These are phyloP conservation scores for Speoplatyrhinus poulsoni DNA, from an alignment of 2,113 vertebrate species.

Conservation along the genomic window DNA sequence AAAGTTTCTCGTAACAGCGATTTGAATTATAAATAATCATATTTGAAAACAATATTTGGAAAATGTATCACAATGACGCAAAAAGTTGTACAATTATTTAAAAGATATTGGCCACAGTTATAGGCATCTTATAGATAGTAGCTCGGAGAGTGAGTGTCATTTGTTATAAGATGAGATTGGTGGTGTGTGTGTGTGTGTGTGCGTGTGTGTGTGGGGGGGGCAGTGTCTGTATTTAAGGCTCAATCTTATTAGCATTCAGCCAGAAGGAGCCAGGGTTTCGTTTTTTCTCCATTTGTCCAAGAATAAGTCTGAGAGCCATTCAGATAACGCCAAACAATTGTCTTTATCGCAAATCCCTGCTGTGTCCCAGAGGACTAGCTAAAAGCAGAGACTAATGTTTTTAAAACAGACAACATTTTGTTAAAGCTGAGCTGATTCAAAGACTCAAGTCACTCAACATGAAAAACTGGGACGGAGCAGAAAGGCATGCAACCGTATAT, in stretches of 20 bases:
- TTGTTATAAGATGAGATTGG: neutral
- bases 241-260: neutral
- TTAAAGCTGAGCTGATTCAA: neutral
- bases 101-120: too few species aligned
- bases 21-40: too few species aligned
- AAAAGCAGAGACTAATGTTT: neutral
- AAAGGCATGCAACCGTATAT: too few species aligned
- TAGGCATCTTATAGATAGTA: too few species aligned
- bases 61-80: neutral
- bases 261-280: neutral
- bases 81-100: too few species aligned
- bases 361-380: neutral
- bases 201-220: neutral
- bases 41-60: neutral
- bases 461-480: neutral
- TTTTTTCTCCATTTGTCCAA: neutral
- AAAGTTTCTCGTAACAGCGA: too few species aligned
- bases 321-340: neutral
- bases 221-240: neutral
- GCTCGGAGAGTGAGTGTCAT: too few species aligned
- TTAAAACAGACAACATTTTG: neutral
- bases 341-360: slow-evolving; percentile 1
- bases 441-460: neutral
- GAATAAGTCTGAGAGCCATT: neutral
- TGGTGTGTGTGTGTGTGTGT: neutral